Evolutionary conservation across 64 coral and sea anemone genomes (phyloP).

Genomic region (Montipora capricornis): DNA sequence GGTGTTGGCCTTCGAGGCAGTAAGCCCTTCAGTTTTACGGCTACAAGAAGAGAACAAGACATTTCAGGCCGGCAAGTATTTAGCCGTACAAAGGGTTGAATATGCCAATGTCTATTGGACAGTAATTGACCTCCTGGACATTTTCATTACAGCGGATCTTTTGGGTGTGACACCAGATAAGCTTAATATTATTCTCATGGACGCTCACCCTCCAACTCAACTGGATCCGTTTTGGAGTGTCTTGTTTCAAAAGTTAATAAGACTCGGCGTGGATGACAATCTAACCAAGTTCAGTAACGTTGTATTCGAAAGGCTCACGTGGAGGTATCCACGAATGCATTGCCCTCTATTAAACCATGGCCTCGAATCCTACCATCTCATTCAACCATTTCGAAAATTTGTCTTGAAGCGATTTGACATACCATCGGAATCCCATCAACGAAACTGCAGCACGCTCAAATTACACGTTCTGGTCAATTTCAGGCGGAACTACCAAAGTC

Average conservation of each 20-base stretch:
- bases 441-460: not conserved
- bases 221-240: not conserved
- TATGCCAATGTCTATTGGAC: constrained; percentile 55
- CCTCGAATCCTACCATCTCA: not conserved
- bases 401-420: constrained; percentile 22
- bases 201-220: constrained; percentile 18
- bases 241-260: too few relatives aligned
- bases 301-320: too few relatives aligned
- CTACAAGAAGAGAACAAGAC: not conserved
- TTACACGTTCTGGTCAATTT: constrained; percentile 10
- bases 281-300: too few relatives aligned
- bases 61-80: constrained; percentile 21
- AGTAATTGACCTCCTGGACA: constrained; percentile 26
- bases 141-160: constrained; percentile 25
- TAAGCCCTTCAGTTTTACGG: not conserved
- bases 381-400: constrained; percentile 12
- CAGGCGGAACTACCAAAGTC: constrained; percentile 19
- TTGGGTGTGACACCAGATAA: constrained; percentile 26
- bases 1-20: not conserved
- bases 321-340: not conserved
- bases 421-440: not conserved
- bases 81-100: constrained; percentile 45
- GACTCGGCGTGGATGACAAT: too few relatives aligned
- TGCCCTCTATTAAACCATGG: not conserved
- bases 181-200: constrained; percentile 30